Evolutionary conservation across 1,140 invertebrate species (phyloP).

Genomic region (Ganaspis sp.): DNA sequence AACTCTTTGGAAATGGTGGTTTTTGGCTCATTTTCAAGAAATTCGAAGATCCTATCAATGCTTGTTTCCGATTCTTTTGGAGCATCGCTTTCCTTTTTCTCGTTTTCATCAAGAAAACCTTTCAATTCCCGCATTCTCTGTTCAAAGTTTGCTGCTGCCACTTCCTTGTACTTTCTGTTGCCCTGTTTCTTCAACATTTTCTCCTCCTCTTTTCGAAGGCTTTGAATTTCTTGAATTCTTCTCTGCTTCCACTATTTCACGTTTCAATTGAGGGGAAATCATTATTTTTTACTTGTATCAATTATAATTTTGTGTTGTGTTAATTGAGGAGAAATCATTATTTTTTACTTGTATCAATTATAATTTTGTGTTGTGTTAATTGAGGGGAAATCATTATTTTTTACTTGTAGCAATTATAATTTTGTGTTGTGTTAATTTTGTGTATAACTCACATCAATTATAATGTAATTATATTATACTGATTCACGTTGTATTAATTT

Average conservation of each 20-base stretch:
- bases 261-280: conserved; percentile 49
- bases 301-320: too few relatives aligned
- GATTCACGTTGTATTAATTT: too few relatives aligned
- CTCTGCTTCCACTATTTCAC: conserved; percentile 66
- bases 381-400: too few relatives aligned
- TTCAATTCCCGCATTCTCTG: conserved; percentile 82
- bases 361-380: too few relatives aligned
- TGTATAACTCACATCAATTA: too few relatives aligned
- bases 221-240: conserved; percentile 76
- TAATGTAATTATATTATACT: too few relatives aligned
- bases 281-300: conserved; percentile 31
- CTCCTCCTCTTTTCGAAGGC: conserved; percentile 80
- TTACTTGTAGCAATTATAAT: too few relatives aligned
- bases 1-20: conserved; percentile 38
- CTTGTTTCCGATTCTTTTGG: conserved; percentile 74
- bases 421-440: too few relatives aligned
- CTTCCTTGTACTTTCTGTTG: conserved; percentile 81
- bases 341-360: too few relatives aligned
- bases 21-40: conserved; percentile 52
- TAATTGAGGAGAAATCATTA: too few relatives aligned
- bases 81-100: conserved; percentile 65
- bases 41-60: conserved; percentile 62
- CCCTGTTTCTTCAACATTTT: conserved; percentile 79
- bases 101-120: conserved; percentile 67
- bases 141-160: conserved; percentile 83